Conservation (phyloP, 2,113 vertebrate species). For the Cryptoleucopteryx plumbea region DNA sequence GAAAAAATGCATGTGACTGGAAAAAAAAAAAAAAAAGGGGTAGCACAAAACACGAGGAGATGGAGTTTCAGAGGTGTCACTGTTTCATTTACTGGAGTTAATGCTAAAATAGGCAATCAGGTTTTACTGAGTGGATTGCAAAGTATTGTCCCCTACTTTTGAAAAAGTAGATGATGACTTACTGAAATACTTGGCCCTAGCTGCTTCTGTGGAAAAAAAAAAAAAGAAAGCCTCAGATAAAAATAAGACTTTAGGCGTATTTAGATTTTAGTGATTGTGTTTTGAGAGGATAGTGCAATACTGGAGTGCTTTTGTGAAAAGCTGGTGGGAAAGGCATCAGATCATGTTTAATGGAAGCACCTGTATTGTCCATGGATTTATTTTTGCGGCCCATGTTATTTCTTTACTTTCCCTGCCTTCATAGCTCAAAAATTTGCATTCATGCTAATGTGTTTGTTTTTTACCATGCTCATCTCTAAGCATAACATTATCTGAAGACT, state of each 20-base stretch:
- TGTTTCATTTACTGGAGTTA: neutral
- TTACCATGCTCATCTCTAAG: neutral
- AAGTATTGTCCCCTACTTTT: neutral
- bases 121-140: neutral
- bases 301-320: neutral
- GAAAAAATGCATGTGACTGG: neutral
- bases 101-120: neutral
- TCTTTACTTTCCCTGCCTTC: neutral
- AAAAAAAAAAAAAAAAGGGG: too few relatives aligned
- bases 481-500: slow-evolving; percentile 1
- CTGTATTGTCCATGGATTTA: neutral
- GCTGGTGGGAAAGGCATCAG: neutral
- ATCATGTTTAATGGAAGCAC: neutral
- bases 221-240: neutral
- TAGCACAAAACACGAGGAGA: neutral
- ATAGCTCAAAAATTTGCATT: neutral
- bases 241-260: neutral
- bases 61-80: neutral
- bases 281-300: neutral
- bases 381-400: neutral
- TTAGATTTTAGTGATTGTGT: neutral
- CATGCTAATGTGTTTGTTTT: neutral
- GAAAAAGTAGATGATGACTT: neutral
- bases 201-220: neutral
- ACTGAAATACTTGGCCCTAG: neutral